phyloP scores from a whole-genome alignment of 2,888 invertebrate species.

The Morinoia aosen region DNA sequence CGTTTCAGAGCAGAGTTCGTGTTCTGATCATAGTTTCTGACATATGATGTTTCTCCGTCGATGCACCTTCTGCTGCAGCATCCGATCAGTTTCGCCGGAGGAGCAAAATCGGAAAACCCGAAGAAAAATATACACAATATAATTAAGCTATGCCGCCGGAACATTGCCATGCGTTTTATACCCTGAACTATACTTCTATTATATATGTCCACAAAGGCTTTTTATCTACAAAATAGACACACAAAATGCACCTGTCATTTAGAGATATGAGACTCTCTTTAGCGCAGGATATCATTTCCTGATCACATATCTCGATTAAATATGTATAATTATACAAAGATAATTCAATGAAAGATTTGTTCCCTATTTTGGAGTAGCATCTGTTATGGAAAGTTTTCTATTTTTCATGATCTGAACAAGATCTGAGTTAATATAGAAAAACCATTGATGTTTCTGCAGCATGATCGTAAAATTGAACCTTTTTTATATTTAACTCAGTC shows the following conservation, averaged over 20 bases:
- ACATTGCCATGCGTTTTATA: neutral
- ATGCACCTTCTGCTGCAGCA: neutral
- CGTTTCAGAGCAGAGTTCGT: neutral
- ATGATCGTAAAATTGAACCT: neutral
- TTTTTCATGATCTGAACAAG: neutral
- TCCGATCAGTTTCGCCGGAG: neutral
- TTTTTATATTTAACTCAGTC: neutral
- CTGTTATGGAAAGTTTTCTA: neutral
- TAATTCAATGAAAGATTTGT: neutral
- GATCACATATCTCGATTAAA: neutral
- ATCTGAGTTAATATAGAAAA: neutral
- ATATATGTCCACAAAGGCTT: neutral
- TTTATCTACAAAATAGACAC: conserved; percentile 29
- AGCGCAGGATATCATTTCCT: neutral
- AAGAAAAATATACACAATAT: neutral
- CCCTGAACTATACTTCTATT: conserved; percentile 13
- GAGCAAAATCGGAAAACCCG: neutral
- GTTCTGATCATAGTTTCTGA: neutral
- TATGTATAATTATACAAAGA: neutral
- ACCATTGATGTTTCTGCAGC: neutral
- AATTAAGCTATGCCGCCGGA: neutral
- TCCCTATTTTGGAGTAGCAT: neutral
- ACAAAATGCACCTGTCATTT: neutral
- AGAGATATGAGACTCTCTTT: neutral
- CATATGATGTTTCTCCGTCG: neutral